These are phyloP conservation scores for Amblyopsis hoosieri DNA, from an alignment of 2,797 vertebrate genomes.

Conservation along the genomic window DNA sequence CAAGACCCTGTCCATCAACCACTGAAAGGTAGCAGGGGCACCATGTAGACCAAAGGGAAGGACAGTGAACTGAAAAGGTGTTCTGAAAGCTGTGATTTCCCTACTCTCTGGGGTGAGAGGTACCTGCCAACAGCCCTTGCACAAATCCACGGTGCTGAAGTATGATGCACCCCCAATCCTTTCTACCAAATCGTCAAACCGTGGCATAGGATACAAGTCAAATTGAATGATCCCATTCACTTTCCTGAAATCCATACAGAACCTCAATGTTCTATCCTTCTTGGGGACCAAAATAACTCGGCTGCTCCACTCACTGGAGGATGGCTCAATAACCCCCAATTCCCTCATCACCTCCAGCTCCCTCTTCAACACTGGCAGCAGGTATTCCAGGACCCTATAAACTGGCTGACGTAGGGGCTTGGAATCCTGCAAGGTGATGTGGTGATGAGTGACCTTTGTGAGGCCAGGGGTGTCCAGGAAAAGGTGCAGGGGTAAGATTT, in stretches of 20 bases:
- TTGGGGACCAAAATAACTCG: not conserved
- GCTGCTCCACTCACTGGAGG: conserved; percentile 2
- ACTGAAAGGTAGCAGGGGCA: not conserved
- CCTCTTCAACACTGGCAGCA: not conserved
- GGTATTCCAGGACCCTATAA: not conserved
- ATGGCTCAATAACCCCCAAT: conserved; percentile 1
- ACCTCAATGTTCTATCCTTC: not conserved
- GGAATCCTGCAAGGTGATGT: not conserved
- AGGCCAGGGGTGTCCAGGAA: not conserved
- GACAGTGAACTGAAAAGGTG: not conserved
- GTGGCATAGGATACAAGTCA: not conserved
- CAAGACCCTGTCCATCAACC: not conserved
- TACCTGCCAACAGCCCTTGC: not conserved
- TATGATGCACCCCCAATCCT: not conserved
- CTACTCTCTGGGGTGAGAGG: not conserved
- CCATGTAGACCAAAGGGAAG: not conserved
- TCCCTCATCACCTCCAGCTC: not conserved
- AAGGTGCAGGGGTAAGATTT: not conserved
- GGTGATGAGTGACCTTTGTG: not conserved
- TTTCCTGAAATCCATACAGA: not conserved
- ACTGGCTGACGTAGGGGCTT: not conserved
- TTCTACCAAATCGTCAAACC: not conserved
- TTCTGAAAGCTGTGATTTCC: not conserved
- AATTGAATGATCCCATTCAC: not conserved
- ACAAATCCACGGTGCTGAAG: not conserved